phyloP scores from a whole-genome alignment of 2,888 invertebrate species.

The Tetramorium bicarinatum region DNA sequence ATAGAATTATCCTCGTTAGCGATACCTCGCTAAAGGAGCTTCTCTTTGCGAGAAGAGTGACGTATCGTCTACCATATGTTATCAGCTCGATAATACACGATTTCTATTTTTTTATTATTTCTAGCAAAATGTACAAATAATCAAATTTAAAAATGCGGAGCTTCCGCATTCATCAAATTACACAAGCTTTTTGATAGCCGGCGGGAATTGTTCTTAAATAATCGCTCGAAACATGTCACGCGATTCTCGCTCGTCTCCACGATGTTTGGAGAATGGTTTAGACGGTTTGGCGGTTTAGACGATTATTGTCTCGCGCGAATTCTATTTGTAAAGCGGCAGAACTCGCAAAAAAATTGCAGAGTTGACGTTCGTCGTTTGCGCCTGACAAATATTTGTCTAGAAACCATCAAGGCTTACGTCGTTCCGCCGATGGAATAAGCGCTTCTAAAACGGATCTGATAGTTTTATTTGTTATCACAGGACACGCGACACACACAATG shows the following conservation, averaged over 20 bases:
- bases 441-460: neutral
- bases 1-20: neutral
- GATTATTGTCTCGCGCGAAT: neutral
- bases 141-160: neutral
- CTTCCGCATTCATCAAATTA: conserved; percentile 22
- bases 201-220: neutral
- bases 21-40: conserved; percentile 7
- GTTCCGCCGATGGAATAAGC: neutral
- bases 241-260: neutral
- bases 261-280: neutral
- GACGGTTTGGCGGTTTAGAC: neutral
- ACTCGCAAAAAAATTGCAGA: neutral
- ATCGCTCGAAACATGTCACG: neutral
- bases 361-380: neutral
- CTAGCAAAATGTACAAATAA: neutral
- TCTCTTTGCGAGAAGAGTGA: conserved; percentile 29
- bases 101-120: conserved; percentile 42
- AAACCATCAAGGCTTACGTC: neutral
- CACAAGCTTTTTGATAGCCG: neutral
- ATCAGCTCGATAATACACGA: conserved; percentile 27
- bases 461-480: neutral
- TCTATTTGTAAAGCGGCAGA: conserved; percentile 2
- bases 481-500: conserved; percentile 36
- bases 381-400: conserved; percentile 3
- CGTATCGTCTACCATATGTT: conserved; percentile 51